Base-by-base conservation (phyloP, 2,888 invertebrate species). In the Aplocera efformata region DNA sequence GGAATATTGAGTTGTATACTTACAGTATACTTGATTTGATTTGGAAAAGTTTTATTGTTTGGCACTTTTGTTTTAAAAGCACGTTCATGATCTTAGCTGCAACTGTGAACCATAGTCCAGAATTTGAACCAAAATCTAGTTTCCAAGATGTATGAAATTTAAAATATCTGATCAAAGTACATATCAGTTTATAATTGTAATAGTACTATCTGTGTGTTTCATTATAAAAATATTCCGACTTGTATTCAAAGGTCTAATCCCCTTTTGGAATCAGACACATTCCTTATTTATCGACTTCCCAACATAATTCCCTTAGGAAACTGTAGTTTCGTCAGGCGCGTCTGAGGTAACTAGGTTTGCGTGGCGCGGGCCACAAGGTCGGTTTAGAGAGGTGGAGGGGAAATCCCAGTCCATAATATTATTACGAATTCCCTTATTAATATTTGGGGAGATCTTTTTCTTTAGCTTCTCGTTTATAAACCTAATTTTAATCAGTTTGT, bases 321-420 rank as follows among this genome's bases (percentile, higher is more conserved):
- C 57, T 58, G 50, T 50, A 60, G 36, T 55, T 51, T 58, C 42
- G 40, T 49, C 48, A 45, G 48, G 57, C 57, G 29, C 38, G 41
- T 32, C 45, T 17, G 56, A 60, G 56, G 54, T 57, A 60, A 63
- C 53, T 41, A 47, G 56, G 58, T 61, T 63, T 62, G 52, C 58
- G 59, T 56, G 50, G 52, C 62, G 61, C 50, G 50, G 42, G 36
- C 32, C 49, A 58, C 68, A 69, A 74, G 66, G 67, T 66, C 66
- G 62, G 43, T 52, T 21, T 37, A 35, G 17, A 11, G 10, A 48
- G 34, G 52, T 35, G 42, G 40, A 51, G 38, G 39, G 46, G 47
- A 53, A 49, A 50, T 40, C 39, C 37, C 44, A 48, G 57, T 60
- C 58, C 51, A 47, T 31, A 24, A 52, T 46, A 44, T 23, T 5